Base-by-base conservation (phyloP, 2,888 invertebrate genomes). In the Hydrotaea diabolus region DNA sequence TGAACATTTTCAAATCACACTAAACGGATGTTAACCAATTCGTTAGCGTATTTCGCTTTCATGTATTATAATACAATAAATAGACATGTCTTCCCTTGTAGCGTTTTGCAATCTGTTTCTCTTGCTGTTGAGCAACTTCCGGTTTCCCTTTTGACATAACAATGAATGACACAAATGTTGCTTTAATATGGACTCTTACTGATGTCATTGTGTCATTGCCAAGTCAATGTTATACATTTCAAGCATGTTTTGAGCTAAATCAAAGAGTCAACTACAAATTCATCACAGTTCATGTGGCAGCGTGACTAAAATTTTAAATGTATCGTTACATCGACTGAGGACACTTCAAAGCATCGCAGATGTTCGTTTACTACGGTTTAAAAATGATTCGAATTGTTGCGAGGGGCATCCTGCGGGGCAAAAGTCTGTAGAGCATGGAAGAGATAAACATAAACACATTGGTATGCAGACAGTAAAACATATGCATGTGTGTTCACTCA, bases 221-320 rank as follows among this genome's bases (percentile, higher is more conserved):
- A 66, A 17, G 26, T 66, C 66, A 21, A 43, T 66, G 36, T 4
- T 17, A 66, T 39, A 72, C 2, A 46, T 77, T 73, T 77, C 17
- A 55, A 43, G 17, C 13, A 49, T 71, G 59, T 64, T 72, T 66
- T 11, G 2, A 43, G 39, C 13, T 23, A 71, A 83, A 74, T 82
- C 59, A 81, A 72, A 73, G 72, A 81, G 64, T 59, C 39, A 76
- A 81, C 57, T 75, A 75, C 71, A 80, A 77, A 81, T 81, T 81
- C 72, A 81, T 78, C 81, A 81, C 78, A 81, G 76, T 81, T 76
- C 64, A 75, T 53, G 39, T 59, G 73, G 76, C 78, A 84, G 72
- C 84, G 81, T 84, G 84, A 81, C 81, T 76, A 59, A 78, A 78
- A 72, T 84, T 23, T 66, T 43, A 78, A 84, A 69, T 77, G 46